A percentile compares a stretch with the other conserved stretches of the same genome.
Evolutionary conservation across 2,113 vertebrate genomes (phyloP).

Genomic region (Miniopterus natalensis): DNA sequence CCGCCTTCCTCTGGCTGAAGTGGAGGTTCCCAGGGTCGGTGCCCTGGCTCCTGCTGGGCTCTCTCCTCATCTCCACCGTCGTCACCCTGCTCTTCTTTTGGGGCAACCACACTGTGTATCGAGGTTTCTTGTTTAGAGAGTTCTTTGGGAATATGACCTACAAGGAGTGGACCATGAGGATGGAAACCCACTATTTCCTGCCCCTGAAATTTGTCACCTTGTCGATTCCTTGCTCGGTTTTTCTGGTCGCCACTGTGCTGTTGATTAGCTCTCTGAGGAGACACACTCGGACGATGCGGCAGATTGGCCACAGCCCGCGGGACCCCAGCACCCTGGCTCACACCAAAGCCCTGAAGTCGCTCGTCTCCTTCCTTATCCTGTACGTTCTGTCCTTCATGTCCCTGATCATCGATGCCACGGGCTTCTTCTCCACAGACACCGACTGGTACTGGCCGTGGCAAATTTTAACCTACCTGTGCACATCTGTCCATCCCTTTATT

Average conservation of each 20-base stretch:
- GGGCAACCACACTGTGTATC: background rate
- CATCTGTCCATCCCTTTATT: constrained; percentile 30
- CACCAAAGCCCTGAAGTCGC: constrained; percentile 39
- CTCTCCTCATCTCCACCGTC: background rate
- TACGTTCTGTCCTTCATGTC: constrained; percentile 45
- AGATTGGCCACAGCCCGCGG: background rate
- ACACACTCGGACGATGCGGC: constrained; percentile 20
- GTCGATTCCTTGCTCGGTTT: constrained; percentile 34
- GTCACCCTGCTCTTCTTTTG: constrained; percentile 52
- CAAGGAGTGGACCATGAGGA: background rate
- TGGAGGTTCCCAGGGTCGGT: constrained; percentile 57
- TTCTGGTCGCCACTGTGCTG: constrained; percentile 17
- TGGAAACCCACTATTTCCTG: constrained; percentile 44
- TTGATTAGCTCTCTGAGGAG: constrained; percentile 65
- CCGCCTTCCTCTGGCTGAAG: constrained; percentile 72
- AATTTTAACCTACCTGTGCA: constrained; percentile 32
- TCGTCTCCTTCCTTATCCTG: constrained; percentile 68
- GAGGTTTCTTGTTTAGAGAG: background rate
- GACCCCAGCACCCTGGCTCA: constrained; percentile 3
- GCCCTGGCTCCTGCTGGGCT: constrained; percentile 60
- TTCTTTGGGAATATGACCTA: background rate
- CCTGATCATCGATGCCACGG: background rate
- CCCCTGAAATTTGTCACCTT: background rate
- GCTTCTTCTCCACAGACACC: background rate
- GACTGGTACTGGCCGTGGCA: constrained; percentile 55